Evolutionary conservation across 2,113 vertebrate genomes (phyloP), one percentile per base, ranked within the genome.

Genomic region (Cebidichthys violaceus): DNA sequence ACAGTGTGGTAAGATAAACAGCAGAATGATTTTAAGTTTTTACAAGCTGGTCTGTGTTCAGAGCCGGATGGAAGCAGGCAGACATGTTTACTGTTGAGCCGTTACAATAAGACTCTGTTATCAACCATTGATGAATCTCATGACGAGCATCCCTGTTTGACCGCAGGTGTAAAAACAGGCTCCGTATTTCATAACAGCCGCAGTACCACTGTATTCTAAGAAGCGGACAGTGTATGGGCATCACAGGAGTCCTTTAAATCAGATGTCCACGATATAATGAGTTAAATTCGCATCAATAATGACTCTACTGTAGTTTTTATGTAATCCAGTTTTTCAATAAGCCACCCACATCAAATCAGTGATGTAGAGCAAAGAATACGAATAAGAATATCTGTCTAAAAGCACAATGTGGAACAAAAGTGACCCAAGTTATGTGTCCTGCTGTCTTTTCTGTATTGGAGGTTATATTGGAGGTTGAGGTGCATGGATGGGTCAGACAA

Each of bases 61-160:
- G 59, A 79, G 66, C 54, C 70, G 52, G 20, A 62, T 60, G 22
- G 27, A 80, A 70, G 70, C 57, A 79, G 35, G 35, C 24, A 72
- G 50, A 69, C 69, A 70, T 68, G 70, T 81, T 15, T 18, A n/a
- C 69, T 55, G 41, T 71, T 54, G 60, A 78, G 57, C 13, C 18
- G 61, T 0, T 84, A 84, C 79, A 92, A 90, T 55, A 55, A 70
- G 66, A 70, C 59, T 83, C 86, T 88, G 77, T 88, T 92, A 6
- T 70, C 18, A 14, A 31, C 77, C n/a, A 67, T 73, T 62, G 50
- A 37, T 45, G 67, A 73, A 75, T 86, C 91, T 80, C 57, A 81
- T 91, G 89, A 92, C 71, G 59, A 85, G 24, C 77, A 83, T 68
- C 82, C 52, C 4, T 0, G 22, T 77, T 81, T 85, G 65, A 87